Percentiles rank a stretch among this genome's conserved stretches.
These are phyloP conservation scores for Epicauta chinensis DNA, from an alignment of 1,140 invertebrate species.

Conservation along the genomic window DNA sequence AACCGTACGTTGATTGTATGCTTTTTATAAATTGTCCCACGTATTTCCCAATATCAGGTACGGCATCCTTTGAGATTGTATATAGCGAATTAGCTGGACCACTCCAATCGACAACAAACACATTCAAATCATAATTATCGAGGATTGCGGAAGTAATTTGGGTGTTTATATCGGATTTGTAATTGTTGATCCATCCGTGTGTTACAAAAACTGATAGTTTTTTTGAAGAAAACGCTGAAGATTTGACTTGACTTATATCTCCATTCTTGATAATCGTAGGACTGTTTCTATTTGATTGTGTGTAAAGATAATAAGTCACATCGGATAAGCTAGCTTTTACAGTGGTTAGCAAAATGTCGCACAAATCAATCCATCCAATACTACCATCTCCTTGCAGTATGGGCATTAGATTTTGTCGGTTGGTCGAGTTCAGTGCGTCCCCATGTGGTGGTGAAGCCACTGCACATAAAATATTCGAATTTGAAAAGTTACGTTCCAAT, in stretches of 20 bases:
- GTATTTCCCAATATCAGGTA: conserved; percentile 46
- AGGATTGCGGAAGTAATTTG: conserved; percentile 41
- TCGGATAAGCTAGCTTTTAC: too few relatives aligned
- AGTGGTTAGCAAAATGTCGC: too few relatives aligned
- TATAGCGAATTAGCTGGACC: conserved; percentile 39
- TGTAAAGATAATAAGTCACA: conserved; percentile 28
- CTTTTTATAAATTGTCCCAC: conserved; percentile 49
- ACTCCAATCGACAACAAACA: conserved; percentile 55
- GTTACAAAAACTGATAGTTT: conserved; percentile 37
- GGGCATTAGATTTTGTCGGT: too few relatives aligned
- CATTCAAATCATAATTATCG: conserved; percentile 44
- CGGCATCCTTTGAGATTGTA: conserved; percentile 45
- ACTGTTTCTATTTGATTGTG: conserved; percentile 15
- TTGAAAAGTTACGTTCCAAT: too few relatives aligned
- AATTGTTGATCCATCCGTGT: conserved; percentile 41
- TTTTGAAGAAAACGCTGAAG: conserved; percentile 18
- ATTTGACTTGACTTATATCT: conserved; percentile 9
- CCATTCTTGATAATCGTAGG: conserved; percentile 9
- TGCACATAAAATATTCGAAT: too few relatives aligned
- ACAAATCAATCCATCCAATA: too few relatives aligned
- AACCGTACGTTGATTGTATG: conserved; percentile 36
- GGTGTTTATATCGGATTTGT: conserved; percentile 33
- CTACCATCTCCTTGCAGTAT: too few relatives aligned
- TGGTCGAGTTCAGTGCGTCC: too few relatives aligned
- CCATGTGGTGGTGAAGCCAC: too few relatives aligned